Evolutionary conservation across 1,140 invertebrate species (phyloP).

Genomic region (Musca domestica): DNA sequence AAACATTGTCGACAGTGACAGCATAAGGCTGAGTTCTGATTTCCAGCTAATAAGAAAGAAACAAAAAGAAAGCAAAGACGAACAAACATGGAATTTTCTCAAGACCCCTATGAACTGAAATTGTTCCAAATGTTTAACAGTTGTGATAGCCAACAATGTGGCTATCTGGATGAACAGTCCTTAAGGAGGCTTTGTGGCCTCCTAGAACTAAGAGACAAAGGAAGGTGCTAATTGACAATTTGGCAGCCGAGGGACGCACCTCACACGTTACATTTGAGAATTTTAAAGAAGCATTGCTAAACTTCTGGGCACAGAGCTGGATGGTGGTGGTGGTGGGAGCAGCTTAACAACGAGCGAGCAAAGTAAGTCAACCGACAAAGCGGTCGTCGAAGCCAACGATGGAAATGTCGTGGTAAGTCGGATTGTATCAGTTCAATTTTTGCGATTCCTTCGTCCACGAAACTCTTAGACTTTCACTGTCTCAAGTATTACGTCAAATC

Average conservation of each 20-base stretch:
- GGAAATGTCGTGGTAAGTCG: not conserved
- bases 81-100: conserved; percentile 48
- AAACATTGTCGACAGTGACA: not conserved
- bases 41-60: conserved; percentile 3
- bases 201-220: conserved; percentile 74
- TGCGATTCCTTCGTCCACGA: not conserved
- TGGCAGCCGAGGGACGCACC: conserved; percentile 25
- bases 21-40: not conserved
- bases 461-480: not conserved
- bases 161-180: conserved; percentile 65
- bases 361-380: not conserved
- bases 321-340: conserved; percentile 28
- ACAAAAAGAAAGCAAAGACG: too few relatives aligned
- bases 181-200: conserved; percentile 70
- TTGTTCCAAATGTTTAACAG: conserved; percentile 79
- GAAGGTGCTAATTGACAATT: conserved; percentile 32
- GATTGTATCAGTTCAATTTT: not conserved
- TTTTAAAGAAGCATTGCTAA: conserved; percentile 65
- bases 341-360: not conserved
- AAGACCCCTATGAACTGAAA: conserved; percentile 80
- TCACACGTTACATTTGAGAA: conserved; percentile 59
- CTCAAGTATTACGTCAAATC: conserved; percentile 1
- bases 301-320: conserved; percentile 61
- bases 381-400: not conserved
- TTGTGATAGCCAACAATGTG: conserved; percentile 69